Percentiles rank a stretch among this genome's conserved stretches.
Conservation (phyloP, 2,113 vertebrate species). For the Eulemur macaco region DNA sequence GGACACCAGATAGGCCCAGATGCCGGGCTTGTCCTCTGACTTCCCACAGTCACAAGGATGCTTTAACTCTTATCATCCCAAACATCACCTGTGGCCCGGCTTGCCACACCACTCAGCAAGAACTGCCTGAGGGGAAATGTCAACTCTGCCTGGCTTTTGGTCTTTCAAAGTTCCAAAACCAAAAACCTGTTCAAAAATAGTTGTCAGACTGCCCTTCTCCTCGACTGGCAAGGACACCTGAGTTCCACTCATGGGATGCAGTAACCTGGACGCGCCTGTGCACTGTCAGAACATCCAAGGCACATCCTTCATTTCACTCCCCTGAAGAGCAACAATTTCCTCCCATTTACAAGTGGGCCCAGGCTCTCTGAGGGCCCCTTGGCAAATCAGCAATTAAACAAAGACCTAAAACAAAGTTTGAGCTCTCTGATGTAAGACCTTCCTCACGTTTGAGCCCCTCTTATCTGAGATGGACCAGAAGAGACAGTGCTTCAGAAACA, state of each 20-base stretch:
- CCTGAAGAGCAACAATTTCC: not conserved
- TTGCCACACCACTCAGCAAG: not conserved
- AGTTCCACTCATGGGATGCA: not conserved
- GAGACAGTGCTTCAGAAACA: not conserved
- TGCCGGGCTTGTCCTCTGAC: not conserved
- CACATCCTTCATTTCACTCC: rapidly evolving
- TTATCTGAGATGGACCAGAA: not conserved
- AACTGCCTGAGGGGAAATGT: not conserved
- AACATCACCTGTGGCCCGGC: not conserved
- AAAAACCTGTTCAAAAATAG: not conserved
- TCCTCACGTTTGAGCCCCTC: not conserved
- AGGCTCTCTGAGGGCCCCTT: not conserved
- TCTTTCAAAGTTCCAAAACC: not conserved
- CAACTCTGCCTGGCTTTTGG: not conserved
- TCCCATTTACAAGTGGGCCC: not conserved
- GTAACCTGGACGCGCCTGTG: not conserved
- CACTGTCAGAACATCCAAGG: not conserved
- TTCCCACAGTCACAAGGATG: not conserved
- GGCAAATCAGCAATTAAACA: not conserved
- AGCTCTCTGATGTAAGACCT: not conserved
- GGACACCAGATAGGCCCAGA: not conserved
- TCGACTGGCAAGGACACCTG: not conserved
- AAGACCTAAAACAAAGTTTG: not conserved
- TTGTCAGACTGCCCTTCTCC: not conserved
- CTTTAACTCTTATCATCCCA: not conserved